Evolutionary conservation across 37 sponge, comb jelly and placozoan genomes (phyloP), one percentile per base, ranked within the genome.

Genomic region (Mnemiopsis leidyi): DNA sequence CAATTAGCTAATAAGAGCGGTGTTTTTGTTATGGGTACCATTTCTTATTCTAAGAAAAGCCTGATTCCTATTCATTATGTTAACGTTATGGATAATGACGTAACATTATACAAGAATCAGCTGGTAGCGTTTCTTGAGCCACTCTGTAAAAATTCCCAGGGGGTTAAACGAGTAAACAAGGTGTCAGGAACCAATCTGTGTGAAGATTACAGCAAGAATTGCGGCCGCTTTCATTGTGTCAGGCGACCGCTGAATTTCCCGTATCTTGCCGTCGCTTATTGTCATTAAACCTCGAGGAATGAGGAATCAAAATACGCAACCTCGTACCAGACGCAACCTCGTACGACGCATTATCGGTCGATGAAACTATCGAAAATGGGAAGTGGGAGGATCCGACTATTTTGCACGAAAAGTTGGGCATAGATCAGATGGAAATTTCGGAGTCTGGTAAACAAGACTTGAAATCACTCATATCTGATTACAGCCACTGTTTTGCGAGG

Each of bases 401-500:
- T 35, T 28, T 85, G 23, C 29, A 85, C 61, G 35, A 85, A 33
- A 35, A 85, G 35, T 33, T 85, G 28, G 23, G 36, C 7, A 85
- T 85, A 20, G 90, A 85, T 18, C 9, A 38, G 48, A 40, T 85
- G 61, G 28, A 38, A 39, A 85, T 85, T 39, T 33, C 90, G 23
- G 48, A 85, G 29, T 21, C 33, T 23, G 23, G 5, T 39, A 85
- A 39, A 39, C 13, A 40, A 0, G 36, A 40, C 7, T 85, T 85
- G 36, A 85, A 85, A 85, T 23, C 13, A 3, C 90, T 85, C 36
- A 33, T 85, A n/a, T 40, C 40, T 28, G 61, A 85, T 13, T 85
- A 39, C 29, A 85, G 61, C 35, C 90, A 85, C 61, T 85, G 90
- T 85, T 85, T 85, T 33, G 33, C 90, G 16, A 38, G 90, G 24